Evolutionary conservation across 1,140 invertebrate genomes (phyloP).

Genomic region (Bacillus rossius): DNA sequence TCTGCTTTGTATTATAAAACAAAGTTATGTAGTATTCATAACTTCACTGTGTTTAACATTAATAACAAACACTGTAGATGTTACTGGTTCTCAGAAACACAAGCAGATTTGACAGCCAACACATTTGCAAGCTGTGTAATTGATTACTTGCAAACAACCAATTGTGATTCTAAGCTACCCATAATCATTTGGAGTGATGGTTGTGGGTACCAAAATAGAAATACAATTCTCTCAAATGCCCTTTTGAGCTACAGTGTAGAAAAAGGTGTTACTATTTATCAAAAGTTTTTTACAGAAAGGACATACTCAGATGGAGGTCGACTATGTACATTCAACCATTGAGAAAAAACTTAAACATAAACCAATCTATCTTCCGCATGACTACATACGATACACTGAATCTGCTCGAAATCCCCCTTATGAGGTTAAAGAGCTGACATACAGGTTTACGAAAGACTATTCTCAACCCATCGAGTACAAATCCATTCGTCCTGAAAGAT

Average conservation of each 20-base stretch:
- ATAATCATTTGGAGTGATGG: conserved; percentile 30
- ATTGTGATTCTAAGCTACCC: conserved; percentile 6
- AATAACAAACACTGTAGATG: conserved; percentile 11
- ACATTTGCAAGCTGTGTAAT: conserved; percentile 22
- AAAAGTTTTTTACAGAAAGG: conserved; percentile 34
- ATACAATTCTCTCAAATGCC: conserved; percentile 28
- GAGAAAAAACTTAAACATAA: conserved; percentile 26
- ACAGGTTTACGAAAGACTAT: too few relatives aligned
- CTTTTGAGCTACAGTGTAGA: conserved; percentile 21
- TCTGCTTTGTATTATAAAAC: too few relatives aligned
- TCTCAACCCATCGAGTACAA: too few relatives aligned
- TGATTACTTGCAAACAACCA: conserved; percentile 10
- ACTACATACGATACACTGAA: conserved; percentile 21
- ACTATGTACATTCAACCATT: conserved; percentile 29
- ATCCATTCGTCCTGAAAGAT: too few relatives aligned
- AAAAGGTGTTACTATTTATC: conserved; percentile 25
- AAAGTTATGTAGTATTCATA: too few relatives aligned
- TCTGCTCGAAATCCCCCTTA: conserved; percentile 12
- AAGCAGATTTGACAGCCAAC: conserved; percentile 22
- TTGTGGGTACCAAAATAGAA: conserved; percentile 31
- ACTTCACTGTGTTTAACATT: too few relatives aligned
- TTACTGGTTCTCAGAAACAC: conserved; percentile 27
- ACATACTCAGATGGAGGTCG: conserved; percentile 36
- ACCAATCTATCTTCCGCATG: conserved; percentile 22
- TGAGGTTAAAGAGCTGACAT: too few relatives aligned